A percentile compares a stretch with the other conserved stretches of the same genome.
Evolutionary conservation across 2,888 invertebrate species (phyloP).

Genomic region (Pterobdella sp.): DNA sequence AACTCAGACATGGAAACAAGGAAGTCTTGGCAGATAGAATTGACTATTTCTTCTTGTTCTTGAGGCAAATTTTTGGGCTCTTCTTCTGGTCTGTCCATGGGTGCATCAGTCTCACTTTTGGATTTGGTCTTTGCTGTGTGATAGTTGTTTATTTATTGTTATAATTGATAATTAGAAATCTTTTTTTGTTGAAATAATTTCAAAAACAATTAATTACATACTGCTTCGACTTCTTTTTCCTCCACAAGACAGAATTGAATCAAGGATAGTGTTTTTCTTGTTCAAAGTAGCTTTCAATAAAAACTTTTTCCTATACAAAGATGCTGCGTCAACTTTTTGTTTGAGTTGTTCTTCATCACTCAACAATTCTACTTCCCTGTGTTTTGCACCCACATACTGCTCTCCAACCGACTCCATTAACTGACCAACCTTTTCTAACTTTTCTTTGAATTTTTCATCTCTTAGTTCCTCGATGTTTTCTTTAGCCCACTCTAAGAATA

Average conservation of each 20-base stretch:
- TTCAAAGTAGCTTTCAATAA: slow-evolving; percentile 17
- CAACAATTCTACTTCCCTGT: slow-evolving; percentile 23
- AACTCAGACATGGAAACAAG: slow-evolving; percentile 33
- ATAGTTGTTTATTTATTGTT: neutral
- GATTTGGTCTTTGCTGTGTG: neutral
- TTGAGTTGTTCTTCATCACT: slow-evolving; percentile 36
- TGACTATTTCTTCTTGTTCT: slow-evolving; percentile 28
- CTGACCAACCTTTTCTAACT: slow-evolving; percentile 32
- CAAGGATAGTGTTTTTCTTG: slow-evolving; percentile 32
- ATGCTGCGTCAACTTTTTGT: slow-evolving; percentile 36
- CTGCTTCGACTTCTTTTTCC: slow-evolving; percentile 37
- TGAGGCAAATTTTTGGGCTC: neutral
- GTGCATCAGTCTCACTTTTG: neutral
- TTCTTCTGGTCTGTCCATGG: slow-evolving; percentile 4
- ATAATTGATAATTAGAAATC: too few species aligned
- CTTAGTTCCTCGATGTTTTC: slow-evolving; percentile 29
- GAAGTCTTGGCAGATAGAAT: slow-evolving; percentile 30
- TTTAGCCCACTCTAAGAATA: slow-evolving; percentile 37
- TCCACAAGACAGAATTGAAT: slow-evolving; percentile 37
- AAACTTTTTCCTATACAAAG: slow-evolving; percentile 31
- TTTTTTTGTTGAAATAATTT: neutral
- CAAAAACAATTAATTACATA: neutral
- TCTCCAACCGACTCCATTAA: slow-evolving; percentile 38
- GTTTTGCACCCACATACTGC: slow-evolving; percentile 29
- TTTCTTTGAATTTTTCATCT: slow-evolving; percentile 22